phyloP scores from a whole-genome alignment of 2,113 vertebrate genomes.

The Pangasianodon hypophthalmus region DNA sequence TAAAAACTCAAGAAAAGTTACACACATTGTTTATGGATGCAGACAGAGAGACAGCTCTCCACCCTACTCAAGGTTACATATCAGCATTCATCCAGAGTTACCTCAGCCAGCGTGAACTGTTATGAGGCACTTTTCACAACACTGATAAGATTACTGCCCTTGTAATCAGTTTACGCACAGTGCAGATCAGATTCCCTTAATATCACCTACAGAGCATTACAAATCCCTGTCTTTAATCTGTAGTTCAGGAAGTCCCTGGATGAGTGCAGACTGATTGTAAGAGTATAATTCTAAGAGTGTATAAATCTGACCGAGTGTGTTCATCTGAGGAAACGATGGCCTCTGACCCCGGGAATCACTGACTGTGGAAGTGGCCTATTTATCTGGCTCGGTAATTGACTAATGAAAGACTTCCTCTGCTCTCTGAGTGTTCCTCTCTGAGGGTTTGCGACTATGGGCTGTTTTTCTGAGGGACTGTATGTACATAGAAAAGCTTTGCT shows the following conservation, averaged over 20 bases:
- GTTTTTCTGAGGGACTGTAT: neutral
- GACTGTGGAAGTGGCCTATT: slow-evolving; percentile 75
- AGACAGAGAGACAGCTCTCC: neutral
- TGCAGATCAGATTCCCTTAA: slow-evolving; percentile 12
- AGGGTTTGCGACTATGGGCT: slow-evolving; percentile 34
- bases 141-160: slow-evolving; percentile 31
- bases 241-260: neutral
- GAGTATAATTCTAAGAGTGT: slow-evolving; percentile 63
- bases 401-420: slow-evolving; percentile 80
- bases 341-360: slow-evolving; percentile 69
- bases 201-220: neutral
- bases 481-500: neutral
- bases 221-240: slow-evolving; percentile 17
- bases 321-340: slow-evolving; percentile 69
- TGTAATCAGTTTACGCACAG: slow-evolving; percentile 12
- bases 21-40: slow-evolving; percentile 1
- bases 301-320: slow-evolving; percentile 67
- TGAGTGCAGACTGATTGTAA: slow-evolving; percentile 44
- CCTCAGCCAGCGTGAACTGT: slow-evolving; percentile 5
- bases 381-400: slow-evolving; percentile 76
- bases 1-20: neutral
- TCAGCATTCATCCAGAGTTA: neutral
- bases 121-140: slow-evolving; percentile 16
- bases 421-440: slow-evolving; percentile 60
- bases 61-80: neutral